Evolutionary conservation across 2,888 invertebrate species (phyloP).

Genomic region (Drosophila ustulata): DNA sequence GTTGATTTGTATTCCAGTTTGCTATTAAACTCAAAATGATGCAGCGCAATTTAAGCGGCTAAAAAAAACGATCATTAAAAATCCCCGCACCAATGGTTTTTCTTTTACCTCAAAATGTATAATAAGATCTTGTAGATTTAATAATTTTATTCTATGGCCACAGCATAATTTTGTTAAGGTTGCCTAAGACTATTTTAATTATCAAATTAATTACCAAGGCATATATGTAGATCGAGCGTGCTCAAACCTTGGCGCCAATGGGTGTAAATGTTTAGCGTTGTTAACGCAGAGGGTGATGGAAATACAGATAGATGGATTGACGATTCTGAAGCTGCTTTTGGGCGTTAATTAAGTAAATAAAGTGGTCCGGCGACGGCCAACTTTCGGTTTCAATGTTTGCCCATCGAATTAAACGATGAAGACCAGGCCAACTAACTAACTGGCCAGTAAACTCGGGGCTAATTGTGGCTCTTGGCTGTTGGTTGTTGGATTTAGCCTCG

Average conservation of each 20-base stretch:
- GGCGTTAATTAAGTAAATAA: slow-evolving; percentile 48
- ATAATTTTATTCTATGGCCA: slow-evolving; percentile 1
- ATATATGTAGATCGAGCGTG: slow-evolving; percentile 6
- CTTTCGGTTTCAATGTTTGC: slow-evolving; percentile 54
- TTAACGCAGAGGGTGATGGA: slow-evolving; percentile 16
- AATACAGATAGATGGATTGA: slow-evolving; percentile 9
- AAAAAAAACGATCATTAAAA: background rate
- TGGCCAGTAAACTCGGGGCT: slow-evolving; percentile 6
- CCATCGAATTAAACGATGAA: slow-evolving; percentile 32
- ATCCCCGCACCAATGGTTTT: background rate
- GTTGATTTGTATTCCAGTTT: slow-evolving; percentile 17
- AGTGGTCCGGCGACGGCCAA: slow-evolving; percentile 27
- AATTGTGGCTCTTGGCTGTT: background rate
- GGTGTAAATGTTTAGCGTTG: slow-evolving; percentile 35
- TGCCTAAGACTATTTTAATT: slow-evolving; percentile 13
- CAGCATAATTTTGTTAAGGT: background rate
- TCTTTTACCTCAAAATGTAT: background rate
- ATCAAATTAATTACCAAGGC: slow-evolving; percentile 20
- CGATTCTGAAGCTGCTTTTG: slow-evolving; percentile 14
- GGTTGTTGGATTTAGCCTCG: background rate
- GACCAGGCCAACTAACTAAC: slow-evolving; percentile 20
- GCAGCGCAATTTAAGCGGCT: slow-evolving; percentile 24
- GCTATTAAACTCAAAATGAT: slow-evolving; percentile 14
- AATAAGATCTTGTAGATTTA: slow-evolving; percentile 8
- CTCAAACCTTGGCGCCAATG: slow-evolving; percentile 47